Evolutionary conservation across 2,888 invertebrate species (phyloP), one percentile per base, ranked within the genome.

Genomic region (Drosophila eohydei): DNA sequence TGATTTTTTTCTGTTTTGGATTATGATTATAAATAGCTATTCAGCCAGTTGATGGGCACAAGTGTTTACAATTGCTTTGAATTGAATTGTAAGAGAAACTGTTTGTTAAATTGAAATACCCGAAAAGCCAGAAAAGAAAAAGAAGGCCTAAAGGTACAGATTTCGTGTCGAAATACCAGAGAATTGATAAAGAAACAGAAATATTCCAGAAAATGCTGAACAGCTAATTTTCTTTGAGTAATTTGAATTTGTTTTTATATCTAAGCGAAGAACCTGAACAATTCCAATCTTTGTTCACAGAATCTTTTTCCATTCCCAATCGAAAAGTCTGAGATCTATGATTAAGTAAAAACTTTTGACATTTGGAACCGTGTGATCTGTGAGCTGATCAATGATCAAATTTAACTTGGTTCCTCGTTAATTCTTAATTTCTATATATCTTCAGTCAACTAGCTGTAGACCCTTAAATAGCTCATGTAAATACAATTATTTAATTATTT

Each of bases 11-110:
- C 40, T 28, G 14, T 26, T 12, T 26, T 41, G 16, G 48, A 8
- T n/a, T 46, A 38, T 48, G 46, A 40, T 51, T 71, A 56, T 72
- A 66, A 66, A 66, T 73, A 67, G 54, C 52, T 38, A 12, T 30
- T 34, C 51, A 38, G 36, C 30, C 43, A 43, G 48, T 30, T 61
- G 52, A 21, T 56, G 55, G n/a, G 4, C 46, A n/a, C n/a, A 43
- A 62, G 56, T 62, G 61, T 56, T 55, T 55, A 46, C 55, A 55
- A 30, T 56, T 30, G 41, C n/a, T 12, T 21, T 40, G 32, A 28
- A 38, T 36, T 34, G 14, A 36, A 32, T 11, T 50, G 48, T 11
- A 16, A 16, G 48, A 34, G 21, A 58, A 58, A 28, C 28, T 38
- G 30, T 58, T 21, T 2, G 21, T 14, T 40, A 32, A 36, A 36